Evolutionary conservation across 2,888 invertebrate species (phyloP).

Genomic region (Tenthredo distinguenda): DNA sequence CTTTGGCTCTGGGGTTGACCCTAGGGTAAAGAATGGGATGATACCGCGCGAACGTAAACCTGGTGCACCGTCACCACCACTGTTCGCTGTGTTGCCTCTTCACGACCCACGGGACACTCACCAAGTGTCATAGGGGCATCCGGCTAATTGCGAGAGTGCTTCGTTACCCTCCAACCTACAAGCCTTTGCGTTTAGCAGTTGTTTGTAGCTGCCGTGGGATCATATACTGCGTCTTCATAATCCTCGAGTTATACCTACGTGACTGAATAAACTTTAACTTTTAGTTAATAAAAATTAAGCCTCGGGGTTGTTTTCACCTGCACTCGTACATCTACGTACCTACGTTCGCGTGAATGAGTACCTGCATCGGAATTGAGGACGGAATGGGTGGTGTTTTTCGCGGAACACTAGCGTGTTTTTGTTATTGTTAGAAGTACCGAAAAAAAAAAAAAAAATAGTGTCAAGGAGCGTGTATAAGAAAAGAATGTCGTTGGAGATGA

Average conservation of each 20-base stretch:
- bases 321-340: background rate
- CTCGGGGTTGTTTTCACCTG: background rate
- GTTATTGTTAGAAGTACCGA: constrained; percentile 5
- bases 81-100: background rate
- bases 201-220: constrained; percentile 63
- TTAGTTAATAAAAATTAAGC: constrained; percentile 16
- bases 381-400: background rate
- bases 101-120: constrained; percentile 66
- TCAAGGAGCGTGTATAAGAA: background rate
- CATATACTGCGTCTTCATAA: constrained; percentile 50
- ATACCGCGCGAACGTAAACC: constrained; percentile 6
- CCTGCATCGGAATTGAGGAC: background rate
- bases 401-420: background rate
- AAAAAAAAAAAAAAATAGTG: background rate
- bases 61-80: constrained; percentile 20
- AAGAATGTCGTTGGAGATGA: background rate
- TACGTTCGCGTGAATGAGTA: background rate
- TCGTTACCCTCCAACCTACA: constrained; percentile 74
- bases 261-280: background rate
- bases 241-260: background rate
- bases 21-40: constrained; percentile 36
- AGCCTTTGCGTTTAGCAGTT: constrained; percentile 76
- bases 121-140: constrained; percentile 74
- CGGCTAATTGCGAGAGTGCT: constrained; percentile 76
- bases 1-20: constrained; percentile 40